phyloP scores from a whole-genome alignment of 2,797 vertebrate genomes.

The Melanogrammus aeglefinus region DNA sequence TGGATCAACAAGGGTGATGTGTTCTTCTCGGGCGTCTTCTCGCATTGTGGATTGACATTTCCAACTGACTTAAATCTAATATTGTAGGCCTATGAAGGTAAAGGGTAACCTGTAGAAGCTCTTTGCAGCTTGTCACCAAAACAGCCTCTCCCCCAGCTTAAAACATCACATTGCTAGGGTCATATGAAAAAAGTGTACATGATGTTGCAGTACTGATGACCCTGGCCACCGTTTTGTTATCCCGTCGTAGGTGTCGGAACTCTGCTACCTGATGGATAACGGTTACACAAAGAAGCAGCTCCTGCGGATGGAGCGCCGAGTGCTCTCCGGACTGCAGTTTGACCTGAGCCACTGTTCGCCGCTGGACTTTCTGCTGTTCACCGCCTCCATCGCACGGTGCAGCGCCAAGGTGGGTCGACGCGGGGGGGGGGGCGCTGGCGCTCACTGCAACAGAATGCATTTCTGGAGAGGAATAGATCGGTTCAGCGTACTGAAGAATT shows the following conservation, averaged over 20 bases:
- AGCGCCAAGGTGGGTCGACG: slow-evolving; percentile 66
- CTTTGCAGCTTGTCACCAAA: no score
- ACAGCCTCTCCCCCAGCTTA: not conserved
- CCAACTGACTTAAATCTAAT: not conserved
- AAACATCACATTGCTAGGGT: not conserved
- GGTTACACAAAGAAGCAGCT: slow-evolving; percentile 78
- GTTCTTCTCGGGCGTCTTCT: not conserved
- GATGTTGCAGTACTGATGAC: not conserved
- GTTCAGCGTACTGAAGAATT: not conserved
- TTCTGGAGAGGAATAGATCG: not conserved
- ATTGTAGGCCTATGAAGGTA: not conserved
- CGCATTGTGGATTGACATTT: not conserved
- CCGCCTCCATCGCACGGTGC: slow-evolving; percentile 70
- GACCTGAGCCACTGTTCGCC: slow-evolving; percentile 75
- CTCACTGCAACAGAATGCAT: not conserved
- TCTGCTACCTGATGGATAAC: slow-evolving; percentile 83
- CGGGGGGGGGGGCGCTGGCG: not conserved
- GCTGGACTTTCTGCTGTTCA: slow-evolving; percentile 77
- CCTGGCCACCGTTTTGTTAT: not conserved
- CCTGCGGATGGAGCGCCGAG: slow-evolving; percentile 80
- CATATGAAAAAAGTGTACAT: not conserved
- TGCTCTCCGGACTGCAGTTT: slow-evolving; percentile 78
- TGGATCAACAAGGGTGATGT: not conserved
- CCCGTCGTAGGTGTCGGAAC: slow-evolving; percentile 72
- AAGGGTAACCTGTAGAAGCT: not conserved